phyloP scores from a whole-genome alignment of 2,113 vertebrate species.

The Piaya cayana region DNA sequence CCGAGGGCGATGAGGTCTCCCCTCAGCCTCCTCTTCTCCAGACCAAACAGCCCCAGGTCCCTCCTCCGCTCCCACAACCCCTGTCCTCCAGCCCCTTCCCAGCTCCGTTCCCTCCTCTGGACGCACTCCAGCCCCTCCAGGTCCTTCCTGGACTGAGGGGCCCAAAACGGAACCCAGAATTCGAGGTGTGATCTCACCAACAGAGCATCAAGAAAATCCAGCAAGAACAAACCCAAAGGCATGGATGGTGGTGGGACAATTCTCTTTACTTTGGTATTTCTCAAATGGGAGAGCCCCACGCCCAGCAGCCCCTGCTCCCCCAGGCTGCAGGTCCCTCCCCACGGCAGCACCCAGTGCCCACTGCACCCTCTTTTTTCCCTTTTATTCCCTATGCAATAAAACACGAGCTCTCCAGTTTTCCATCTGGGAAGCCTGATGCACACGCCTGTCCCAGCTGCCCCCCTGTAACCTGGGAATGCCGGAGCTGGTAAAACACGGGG shows the following conservation, averaged over 20 bases:
- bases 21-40: no score
- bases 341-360: neutral
- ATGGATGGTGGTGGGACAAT: accelerated
- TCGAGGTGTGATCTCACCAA: no score
- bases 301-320: accelerated
- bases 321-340: neutral
- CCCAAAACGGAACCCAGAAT: no score
- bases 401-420: neutral
- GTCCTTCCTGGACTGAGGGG: no score
- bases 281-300: neutral
- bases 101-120: no score
- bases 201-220: neutral
- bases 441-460: accelerated
- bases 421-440: neutral
- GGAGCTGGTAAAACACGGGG: neutral
- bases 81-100: no score
- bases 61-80: no score
- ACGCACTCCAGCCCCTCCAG: no score
- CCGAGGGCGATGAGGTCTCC: no score
- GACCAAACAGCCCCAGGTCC: no score
- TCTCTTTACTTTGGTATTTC: neutral
- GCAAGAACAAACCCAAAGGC: neutral
- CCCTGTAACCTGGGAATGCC: neutral
- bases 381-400: neutral
- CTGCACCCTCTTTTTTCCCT: neutral